These are phyloP conservation scores for Seira musarum DNA, from an alignment of 2,888 invertebrate genomes.

Conservation along the genomic window DNA sequence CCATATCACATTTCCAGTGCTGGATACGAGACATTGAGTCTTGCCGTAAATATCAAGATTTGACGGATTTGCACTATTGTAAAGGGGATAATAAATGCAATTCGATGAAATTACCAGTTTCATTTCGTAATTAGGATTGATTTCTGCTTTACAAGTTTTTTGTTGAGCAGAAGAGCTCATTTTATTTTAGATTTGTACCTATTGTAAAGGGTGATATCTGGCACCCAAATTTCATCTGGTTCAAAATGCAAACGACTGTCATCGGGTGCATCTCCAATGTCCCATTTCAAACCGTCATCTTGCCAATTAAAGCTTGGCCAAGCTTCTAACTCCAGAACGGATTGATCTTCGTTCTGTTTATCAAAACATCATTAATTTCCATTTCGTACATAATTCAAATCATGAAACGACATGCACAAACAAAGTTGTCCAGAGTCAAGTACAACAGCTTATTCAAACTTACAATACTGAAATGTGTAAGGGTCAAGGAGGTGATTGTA, in stretches of 20 bases:
- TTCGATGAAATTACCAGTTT: background rate
- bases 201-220: conserved; percentile 60
- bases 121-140: conserved; percentile 17
- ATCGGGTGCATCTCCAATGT: conserved; percentile 19
- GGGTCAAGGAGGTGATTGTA: conserved; percentile 60
- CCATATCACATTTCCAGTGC: conserved; percentile 78
- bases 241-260: conserved; percentile 61
- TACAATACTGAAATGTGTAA: conserved; percentile 66
- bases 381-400: too few species aligned
- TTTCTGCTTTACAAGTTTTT: conserved; percentile 27
- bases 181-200: too few species aligned
- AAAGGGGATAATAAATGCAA: conserved; percentile 8
- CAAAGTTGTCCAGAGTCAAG: too few species aligned
- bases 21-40: conserved; percentile 75
- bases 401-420: too few species aligned
- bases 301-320: conserved; percentile 65
- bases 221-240: conserved; percentile 65
- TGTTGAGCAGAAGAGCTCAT: conserved; percentile 22
- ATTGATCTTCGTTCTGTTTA: conserved; percentile 63
- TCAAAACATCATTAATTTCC: too few species aligned
- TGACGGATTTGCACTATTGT: conserved; percentile 57
- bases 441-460: conserved; percentile 62
- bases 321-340: conserved; percentile 65
- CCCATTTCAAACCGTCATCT: conserved; percentile 63
- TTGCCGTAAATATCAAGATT: conserved; percentile 59